These are phyloP conservation scores for Ailurus styani DNA, from an alignment of 2,113 vertebrate genomes.

Conservation along the genomic window DNA sequence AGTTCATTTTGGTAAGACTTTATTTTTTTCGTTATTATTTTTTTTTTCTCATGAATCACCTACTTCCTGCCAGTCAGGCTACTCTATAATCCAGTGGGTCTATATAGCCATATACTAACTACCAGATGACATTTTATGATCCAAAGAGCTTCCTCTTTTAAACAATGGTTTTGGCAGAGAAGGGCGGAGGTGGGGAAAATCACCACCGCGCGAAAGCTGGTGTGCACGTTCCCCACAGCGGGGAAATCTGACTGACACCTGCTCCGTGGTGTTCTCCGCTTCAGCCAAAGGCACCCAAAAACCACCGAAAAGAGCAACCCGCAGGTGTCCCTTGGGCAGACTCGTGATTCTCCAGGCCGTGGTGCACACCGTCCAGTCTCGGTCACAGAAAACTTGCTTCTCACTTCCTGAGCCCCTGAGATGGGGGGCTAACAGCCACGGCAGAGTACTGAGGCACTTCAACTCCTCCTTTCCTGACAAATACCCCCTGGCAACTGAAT, in stretches of 20 bases:
- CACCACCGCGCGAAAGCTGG: neutral
- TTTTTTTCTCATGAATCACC: conserved; percentile 53
- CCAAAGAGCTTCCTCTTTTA: conserved; percentile 75
- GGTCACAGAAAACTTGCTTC: neutral
- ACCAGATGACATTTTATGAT: conserved; percentile 52
- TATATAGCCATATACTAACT: conserved; percentile 1
- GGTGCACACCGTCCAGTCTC: accelerated
- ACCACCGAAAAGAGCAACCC: neutral
- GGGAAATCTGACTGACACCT: neutral
- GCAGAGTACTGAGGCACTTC: neutral
- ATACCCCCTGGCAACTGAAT: too few relatives aligned
- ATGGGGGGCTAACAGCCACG: accelerated
- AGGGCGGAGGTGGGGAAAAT: neutral
- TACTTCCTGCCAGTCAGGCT: conserved; percentile 58
- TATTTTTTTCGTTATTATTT: conserved; percentile 3
- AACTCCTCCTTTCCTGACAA: neutral
- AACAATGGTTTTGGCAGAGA: conserved; percentile 37
- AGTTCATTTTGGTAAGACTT: conserved; percentile 48
- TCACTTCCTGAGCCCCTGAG: neutral
- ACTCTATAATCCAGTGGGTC: neutral
- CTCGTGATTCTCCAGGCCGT: neutral
- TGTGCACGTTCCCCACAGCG: accelerated
- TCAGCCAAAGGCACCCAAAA: neutral
- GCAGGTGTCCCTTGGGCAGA: accelerated
- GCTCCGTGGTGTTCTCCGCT: neutral